These are phyloP conservation scores for Sphaerophoria rueppellii DNA, from an alignment of 2,888 invertebrate species.

Conservation along the genomic window DNA sequence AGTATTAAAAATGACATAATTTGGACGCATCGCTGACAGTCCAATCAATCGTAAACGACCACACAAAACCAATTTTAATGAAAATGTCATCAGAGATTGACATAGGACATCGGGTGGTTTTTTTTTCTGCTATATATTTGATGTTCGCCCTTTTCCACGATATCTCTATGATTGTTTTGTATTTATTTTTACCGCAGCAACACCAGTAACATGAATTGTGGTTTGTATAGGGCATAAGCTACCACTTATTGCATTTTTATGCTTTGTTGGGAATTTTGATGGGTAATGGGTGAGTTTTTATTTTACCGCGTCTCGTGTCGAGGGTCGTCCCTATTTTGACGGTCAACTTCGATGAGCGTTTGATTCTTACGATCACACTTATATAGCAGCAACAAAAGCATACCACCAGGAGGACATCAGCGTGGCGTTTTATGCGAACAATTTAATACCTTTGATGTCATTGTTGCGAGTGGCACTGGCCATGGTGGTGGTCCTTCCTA, in stretches of 20 bases:
- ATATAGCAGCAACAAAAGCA: slow-evolving; percentile 18
- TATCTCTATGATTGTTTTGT: slow-evolving; percentile 1
- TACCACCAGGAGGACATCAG: slow-evolving; percentile 20
- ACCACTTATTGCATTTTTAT: slow-evolving; percentile 62
- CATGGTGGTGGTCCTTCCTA: neutral
- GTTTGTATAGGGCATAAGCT: slow-evolving; percentile 50
- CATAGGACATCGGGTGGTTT: slow-evolving; percentile 66
- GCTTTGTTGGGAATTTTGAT: neutral
- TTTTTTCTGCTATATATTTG: slow-evolving; percentile 3
- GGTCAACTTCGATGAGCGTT: slow-evolving; percentile 46
- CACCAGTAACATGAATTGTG: slow-evolving; percentile 47
- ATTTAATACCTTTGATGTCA: slow-evolving; percentile 63
- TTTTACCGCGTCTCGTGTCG: slow-evolving; percentile 15
- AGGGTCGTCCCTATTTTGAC: neutral
- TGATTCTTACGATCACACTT: slow-evolving; percentile 67
- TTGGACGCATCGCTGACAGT: slow-evolving; percentile 73
- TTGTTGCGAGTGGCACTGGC: slow-evolving; percentile 37
- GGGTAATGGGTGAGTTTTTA: neutral
- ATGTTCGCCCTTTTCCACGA: slow-evolving; percentile 10
- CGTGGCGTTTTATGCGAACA: slow-evolving; percentile 64
- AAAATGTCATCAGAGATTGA: slow-evolving; percentile 74
- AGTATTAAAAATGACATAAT: slow-evolving; percentile 73
- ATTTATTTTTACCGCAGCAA: slow-evolving; percentile 24
- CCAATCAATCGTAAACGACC: slow-evolving; percentile 74
- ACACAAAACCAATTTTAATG: slow-evolving; percentile 74